These are phyloP conservation scores for Lepisosteus osseus DNA, from an alignment of 2,113 vertebrate genomes.

Conservation along the genomic window DNA sequence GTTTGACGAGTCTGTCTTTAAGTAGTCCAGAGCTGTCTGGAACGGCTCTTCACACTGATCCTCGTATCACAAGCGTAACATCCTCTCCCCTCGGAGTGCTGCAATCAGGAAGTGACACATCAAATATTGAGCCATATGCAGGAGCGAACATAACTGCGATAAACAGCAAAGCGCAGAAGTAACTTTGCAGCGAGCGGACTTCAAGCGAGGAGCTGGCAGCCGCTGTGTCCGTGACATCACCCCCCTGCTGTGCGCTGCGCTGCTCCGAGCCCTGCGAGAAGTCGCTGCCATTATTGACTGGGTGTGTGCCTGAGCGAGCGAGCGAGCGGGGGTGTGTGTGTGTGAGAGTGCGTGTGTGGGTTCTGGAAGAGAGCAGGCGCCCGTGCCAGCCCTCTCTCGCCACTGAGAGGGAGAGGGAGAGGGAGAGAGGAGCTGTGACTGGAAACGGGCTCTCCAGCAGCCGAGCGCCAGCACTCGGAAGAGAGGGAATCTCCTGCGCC, in stretches of 20 bases:
- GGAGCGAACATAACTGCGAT: slow-evolving; percentile 21
- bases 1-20: not conserved
- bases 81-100: slow-evolving; percentile 23
- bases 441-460: not conserved
- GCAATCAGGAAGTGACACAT: slow-evolving; percentile 25
- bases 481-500: slow-evolving; percentile 6
- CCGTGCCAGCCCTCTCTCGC: slow-evolving; percentile 14
- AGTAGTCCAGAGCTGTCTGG: not conserved
- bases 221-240: slow-evolving; percentile 38
- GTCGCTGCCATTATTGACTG: slow-evolving; percentile 19
- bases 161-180: not conserved
- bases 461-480: not conserved
- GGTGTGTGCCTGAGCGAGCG: not conserved
- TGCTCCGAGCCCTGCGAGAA: too few relatives aligned
- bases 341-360: not conserved
- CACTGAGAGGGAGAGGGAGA: not conserved
- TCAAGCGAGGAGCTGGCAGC: slow-evolving; percentile 28
- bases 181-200: slow-evolving; percentile 43
- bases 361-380: slow-evolving; percentile 9
- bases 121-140: slow-evolving; percentile 18
- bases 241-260: slow-evolving; percentile 4
- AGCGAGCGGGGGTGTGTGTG: not conserved
- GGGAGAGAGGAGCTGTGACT: not conserved
- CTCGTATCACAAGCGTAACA: not conserved
- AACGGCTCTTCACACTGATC: not conserved